Conservation (phyloP, 2,888 invertebrate species). For the Toxonevra muliebris region DNA sequence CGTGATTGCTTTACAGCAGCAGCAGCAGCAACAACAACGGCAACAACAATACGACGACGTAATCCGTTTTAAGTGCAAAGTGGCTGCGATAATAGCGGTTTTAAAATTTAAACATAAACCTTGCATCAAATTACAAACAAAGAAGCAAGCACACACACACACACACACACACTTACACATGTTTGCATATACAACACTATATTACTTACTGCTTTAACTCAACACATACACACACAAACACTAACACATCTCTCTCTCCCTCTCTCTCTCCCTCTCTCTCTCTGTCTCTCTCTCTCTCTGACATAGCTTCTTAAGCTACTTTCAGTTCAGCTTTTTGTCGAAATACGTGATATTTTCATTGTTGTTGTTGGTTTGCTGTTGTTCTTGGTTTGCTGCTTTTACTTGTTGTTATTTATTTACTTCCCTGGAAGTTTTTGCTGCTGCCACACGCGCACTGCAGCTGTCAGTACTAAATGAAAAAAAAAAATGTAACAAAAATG, state of each 20-base stretch:
- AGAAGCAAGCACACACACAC: not conserved
- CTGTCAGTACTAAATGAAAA: too few relatives aligned
- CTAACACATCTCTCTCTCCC: too few relatives aligned
- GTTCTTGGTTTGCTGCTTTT: conserved; percentile 7
- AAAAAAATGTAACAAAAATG: too few relatives aligned
- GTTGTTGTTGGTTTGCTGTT: conserved; percentile 19
- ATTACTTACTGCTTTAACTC: too few relatives aligned
- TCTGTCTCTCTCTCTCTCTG: too few relatives aligned
- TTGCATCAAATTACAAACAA: not conserved
- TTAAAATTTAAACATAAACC: conserved; percentile 18
- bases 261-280: too few relatives aligned
- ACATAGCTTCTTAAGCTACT: too few relatives aligned
- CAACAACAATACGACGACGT: too few relatives aligned
- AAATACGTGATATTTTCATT: conserved; percentile 41
- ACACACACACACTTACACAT: conserved; percentile 11
- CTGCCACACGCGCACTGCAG: too few relatives aligned
- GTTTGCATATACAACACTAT: too few relatives aligned
- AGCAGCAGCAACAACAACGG: not conserved
- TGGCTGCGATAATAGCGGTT: conserved; percentile 22
- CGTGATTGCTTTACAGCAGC: too few relatives aligned
- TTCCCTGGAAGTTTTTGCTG: too few relatives aligned
- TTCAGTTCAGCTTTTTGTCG: conserved; percentile 13
- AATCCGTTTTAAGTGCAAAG: conserved; percentile 23
- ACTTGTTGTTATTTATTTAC: not conserved
- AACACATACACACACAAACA: conserved; percentile 1